Evolutionary conservation across 2,888 invertebrate genomes (phyloP).

Genomic region (Rotaria macrura): DNA sequence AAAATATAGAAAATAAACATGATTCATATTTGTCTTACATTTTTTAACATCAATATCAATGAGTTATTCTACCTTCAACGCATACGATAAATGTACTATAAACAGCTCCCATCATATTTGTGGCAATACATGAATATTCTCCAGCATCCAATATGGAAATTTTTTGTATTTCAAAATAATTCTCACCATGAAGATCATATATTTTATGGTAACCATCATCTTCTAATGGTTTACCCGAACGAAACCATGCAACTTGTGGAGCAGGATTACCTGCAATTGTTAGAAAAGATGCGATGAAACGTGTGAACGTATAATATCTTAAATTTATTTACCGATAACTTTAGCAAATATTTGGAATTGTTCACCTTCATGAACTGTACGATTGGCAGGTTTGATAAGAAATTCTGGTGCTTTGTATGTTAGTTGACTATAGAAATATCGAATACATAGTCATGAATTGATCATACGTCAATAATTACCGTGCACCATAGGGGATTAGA

Average conservation of each 20-base stretch:
- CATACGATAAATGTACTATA: conserved; percentile 35
- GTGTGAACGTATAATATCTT: too few species aligned
- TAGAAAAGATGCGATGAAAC: too few species aligned
- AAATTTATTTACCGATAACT: conserved; percentile 26
- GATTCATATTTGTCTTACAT: neutral
- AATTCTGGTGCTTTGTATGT: conserved; percentile 33
- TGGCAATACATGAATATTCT: conserved; percentile 36
- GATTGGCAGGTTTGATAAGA: conserved; percentile 30
- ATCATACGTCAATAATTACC: neutral
- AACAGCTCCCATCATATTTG: conserved; percentile 36
- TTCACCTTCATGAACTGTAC: conserved; percentile 33
- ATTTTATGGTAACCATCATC: conserved; percentile 32
- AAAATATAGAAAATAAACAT: neutral
- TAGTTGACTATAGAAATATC: conserved; percentile 24
- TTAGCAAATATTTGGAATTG: conserved; percentile 22
- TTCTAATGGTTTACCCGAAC: conserved; percentile 36
- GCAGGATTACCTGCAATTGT: conserved; percentile 38
- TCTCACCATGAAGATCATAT: conserved; percentile 28
- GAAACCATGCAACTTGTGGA: conserved; percentile 37
- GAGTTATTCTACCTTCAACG: conserved; percentile 34
- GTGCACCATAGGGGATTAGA: conserved; percentile 25
- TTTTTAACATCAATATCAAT: neutral
- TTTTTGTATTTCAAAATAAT: conserved; percentile 34
- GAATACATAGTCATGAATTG: too few species aligned
- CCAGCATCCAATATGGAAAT: conserved; percentile 35